Evolutionary conservation across 2,888 invertebrate species (phyloP), one percentile per base, ranked within the genome.

Genomic region (Tipula helvola): DNA sequence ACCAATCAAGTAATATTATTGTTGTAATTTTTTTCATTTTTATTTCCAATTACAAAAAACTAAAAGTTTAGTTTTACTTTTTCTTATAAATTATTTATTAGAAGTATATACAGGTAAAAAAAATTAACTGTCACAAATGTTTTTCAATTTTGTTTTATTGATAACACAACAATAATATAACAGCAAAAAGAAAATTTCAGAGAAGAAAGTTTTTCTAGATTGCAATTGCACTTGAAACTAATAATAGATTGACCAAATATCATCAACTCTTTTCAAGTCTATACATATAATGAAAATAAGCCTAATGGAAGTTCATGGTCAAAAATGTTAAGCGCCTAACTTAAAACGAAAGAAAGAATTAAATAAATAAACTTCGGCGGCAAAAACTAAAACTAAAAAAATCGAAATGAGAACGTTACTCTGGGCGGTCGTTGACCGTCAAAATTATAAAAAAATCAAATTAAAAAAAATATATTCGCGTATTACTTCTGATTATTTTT

Each of bases 401-500:
- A 84, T 28, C 71, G 28, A 86, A 86, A 47, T 86, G 86, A 47
- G 86, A 86, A 86, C 86, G 36, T 86, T 86, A 47, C 47, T 7
- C 13, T 44, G 86, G 42, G 0, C 42, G 86, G 86, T 86, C 44
- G 44, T 86, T 86, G 47, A 86, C 86, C 86, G 86, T 13, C 42
- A 44, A 86, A 10, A 28, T 28, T 28, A 28, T 2, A 28, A 28
- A 28, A 28, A 28, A 28, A 28, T 1, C 28, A 28, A 39, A 1
- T 39, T 39, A 39, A 39, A 39, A 39, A 86, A 41, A 85, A 44
- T n/a, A 18, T 42, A 85, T 85, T 86, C 86, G 86, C 86, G 47
- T 86, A 86, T 86, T 86, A 36, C 86, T 86, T 86, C 47, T 86
- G 44, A 86, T 86, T 86, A 28, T 86, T 18, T 71, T 18, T 71